Evolutionary conservation across 2,113 vertebrate species (phyloP).

Genomic region (Telmatochromis sp.): DNA sequence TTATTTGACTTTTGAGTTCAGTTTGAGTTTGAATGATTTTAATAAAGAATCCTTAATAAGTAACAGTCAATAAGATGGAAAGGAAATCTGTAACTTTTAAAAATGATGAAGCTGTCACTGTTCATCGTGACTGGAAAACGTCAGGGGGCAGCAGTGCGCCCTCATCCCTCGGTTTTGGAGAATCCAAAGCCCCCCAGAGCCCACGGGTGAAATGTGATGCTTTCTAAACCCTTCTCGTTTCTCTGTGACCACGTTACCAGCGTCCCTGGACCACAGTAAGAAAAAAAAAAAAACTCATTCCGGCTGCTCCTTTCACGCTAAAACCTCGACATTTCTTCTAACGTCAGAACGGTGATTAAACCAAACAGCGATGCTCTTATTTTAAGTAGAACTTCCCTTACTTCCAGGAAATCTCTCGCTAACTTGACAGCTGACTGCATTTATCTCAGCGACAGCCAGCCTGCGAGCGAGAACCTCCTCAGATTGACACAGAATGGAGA

Average conservation of each 20-base stretch:
- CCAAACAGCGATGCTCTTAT: background rate
- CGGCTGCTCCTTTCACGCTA: constrained; percentile 14
- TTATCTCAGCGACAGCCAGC: constrained; percentile 36
- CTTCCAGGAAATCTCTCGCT: background rate
- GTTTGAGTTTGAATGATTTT: background rate
- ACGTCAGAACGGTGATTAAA: accelerated
- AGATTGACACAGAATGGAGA: constrained; percentile 63
- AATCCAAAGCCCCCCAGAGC: background rate
- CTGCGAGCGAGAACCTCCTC: constrained; percentile 44
- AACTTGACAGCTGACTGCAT: constrained; percentile 16
- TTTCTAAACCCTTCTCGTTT: constrained; percentile 46
- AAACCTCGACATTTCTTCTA: background rate
- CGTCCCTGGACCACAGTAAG: background rate
- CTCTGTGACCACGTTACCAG: constrained; percentile 4
- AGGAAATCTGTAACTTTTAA: background rate
- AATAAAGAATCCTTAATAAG: background rate
- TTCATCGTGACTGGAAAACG: background rate
- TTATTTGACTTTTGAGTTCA: background rate
- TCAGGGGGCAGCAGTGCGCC: constrained; percentile 59
- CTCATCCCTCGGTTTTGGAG: background rate
- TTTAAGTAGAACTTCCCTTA: background rate
- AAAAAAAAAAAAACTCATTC: background rate
- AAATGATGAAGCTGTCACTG: background rate
- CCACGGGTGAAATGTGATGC: constrained; percentile 63
- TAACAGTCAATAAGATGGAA: background rate